Evolutionary conservation across 2,888 invertebrate species (phyloP), one percentile per base, ranked within the genome.

Genomic region (Leptopilina drosophilae): DNA sequence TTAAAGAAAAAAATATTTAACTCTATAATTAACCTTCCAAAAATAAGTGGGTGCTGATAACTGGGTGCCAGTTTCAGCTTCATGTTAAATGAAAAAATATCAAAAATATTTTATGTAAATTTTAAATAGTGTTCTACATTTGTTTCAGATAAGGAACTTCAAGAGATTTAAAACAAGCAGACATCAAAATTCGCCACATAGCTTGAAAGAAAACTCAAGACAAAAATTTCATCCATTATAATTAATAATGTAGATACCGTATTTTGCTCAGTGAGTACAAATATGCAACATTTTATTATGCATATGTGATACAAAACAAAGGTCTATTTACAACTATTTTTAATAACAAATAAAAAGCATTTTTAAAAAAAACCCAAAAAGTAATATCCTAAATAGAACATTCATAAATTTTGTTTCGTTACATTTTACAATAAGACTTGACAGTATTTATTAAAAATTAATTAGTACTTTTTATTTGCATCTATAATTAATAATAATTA

Each of bases 201-300:
- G 73, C 56, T 8, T 73, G 56, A 11, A 56, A 73, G 33, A 73
- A 33, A 20, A 49, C 49, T 15, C 15, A 59, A 15, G n/a, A 20
- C 9, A 20, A 62, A 15, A 62, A 62, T n/a, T 62, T 62, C 62
- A 62, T 62, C 62, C 15, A 20, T 3, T 8, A 9, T 62, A 8
- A 20, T 15, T 20, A 62, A 62, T 20, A 20, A 62, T 20, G 6
- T 20, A 15, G 15, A 20, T 59, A 59, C n/a, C n/a, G n/a, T n/a
- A n/a, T 59, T n/a, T 59, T 59, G 5, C n/a, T 40, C 53, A 56
- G 73, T 73, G 56, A 73, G 73, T 73, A 73, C 56, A 73, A 73
- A 69, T 53, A 56, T 56, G 33, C 33, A 20, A 62, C 15, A 62
- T 62, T 9, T 62, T 62, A 62, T 20, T 62, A 20, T 20, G 62